These are phyloP conservation scores for Falcunculus frontatus DNA, from an alignment of 2,113 vertebrate genomes.

Conservation along the genomic window DNA sequence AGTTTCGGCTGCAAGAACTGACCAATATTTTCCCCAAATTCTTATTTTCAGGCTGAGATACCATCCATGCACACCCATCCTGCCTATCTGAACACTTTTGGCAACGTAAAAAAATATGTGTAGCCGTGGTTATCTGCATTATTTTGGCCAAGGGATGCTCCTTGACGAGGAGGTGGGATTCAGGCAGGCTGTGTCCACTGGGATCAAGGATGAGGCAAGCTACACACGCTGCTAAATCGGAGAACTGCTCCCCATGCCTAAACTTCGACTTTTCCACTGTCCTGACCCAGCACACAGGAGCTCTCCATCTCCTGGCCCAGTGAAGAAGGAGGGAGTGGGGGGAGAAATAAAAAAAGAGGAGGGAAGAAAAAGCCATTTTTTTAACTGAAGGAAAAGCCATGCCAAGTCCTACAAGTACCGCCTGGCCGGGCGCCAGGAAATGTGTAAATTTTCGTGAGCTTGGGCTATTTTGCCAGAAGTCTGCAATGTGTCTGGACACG, in stretches of 20 bases:
- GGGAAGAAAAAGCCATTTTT: constrained; percentile 69
- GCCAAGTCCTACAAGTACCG: constrained; percentile 83
- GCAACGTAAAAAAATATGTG: not conserved
- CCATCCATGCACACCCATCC: not conserved
- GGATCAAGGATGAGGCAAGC: not conserved
- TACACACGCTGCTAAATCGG: constrained; percentile 49
- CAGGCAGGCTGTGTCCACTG: not conserved
- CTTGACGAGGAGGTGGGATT: constrained; percentile 19
- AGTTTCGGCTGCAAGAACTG: not conserved
- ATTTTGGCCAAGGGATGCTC: not conserved
- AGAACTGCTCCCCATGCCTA: constrained; percentile 62
- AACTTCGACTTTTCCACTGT: constrained; percentile 77
- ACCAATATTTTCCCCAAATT: fast-evolving
- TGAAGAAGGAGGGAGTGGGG: not conserved
- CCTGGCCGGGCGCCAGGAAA: constrained; percentile 82
- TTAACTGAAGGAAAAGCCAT: constrained; percentile 85
- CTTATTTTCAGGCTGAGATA: not conserved
- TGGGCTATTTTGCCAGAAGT: constrained; percentile 79
- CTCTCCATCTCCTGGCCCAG: constrained; percentile 58
- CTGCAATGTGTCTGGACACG: constrained; percentile 80
- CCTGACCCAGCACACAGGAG: constrained; percentile 71
- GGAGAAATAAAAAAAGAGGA: fast-evolving
- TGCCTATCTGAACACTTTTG: not conserved
- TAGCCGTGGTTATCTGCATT: not conserved
- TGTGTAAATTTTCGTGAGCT: constrained; percentile 80